Base-by-base conservation (phyloP, 35 echinoderm and acorn worm species). In the Stichopus chloronotus region DNA sequence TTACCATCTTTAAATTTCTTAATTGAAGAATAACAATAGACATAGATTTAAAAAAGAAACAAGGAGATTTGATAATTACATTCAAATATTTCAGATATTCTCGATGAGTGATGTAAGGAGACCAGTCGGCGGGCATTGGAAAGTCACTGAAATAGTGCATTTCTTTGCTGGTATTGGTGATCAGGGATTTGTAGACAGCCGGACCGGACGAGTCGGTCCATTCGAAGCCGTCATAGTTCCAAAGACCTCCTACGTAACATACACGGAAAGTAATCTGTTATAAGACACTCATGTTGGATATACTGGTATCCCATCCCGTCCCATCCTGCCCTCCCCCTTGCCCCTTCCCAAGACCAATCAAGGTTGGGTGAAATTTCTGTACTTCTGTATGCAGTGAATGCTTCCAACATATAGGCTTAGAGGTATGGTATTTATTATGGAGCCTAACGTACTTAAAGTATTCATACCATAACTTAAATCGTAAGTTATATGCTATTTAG, bases 81-180 rank as follows among this genome's bases (percentile, higher is more conserved):
- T 95, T 78, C 25, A 96, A 21, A 78, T 98, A 98, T 58, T 93
- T 90, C 9, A 98, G 83, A 17, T 91, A 76, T 43, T 94, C 59
- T 68, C 88, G 78, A 77, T 89, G 79, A n/a, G 85, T 72, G 6
- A 96, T 22, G 61, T 98, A 96, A 1, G 97, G 93, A 0, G 97
- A 80, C 8, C 72, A 61, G 2, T 96, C 57, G 17, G 86, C 57
- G 11, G 93, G 95, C 13, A 94, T 91, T 6, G 97, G 95, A 57
- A 93, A 98, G 72, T 98, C 97, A 81, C 94, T 96, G 72, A 98
- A 94, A 24, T 78, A 60, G 79, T 84, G 92, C 94, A 98, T 93
- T 25, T 92, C 76, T 90, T 98, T 98, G 25, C 97, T 98, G 58
- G 97, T 94, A 88, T 98, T 98, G 5, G 94, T 94, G 12, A 95